Evolutionary conservation across 2,113 vertebrate species (phyloP).

Genomic region (Petaurus breviceps): DNA sequence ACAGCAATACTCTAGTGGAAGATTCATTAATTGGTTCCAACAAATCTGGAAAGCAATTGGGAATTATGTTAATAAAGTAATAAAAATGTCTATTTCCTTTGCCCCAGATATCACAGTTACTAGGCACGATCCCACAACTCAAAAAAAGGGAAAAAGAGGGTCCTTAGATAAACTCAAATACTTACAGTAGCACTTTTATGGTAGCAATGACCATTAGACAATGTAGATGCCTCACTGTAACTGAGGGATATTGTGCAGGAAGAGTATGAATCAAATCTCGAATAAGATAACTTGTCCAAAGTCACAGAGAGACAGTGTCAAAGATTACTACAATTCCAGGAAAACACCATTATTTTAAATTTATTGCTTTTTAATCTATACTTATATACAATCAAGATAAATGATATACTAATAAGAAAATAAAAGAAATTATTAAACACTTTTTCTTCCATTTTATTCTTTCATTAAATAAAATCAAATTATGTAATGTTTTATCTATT

Average conservation of each 20-base stretch:
- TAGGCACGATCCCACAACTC: neutral
- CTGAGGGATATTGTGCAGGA: neutral
- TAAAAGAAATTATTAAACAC: neutral
- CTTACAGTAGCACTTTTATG: neutral
- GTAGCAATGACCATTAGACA: neutral
- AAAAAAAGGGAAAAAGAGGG: neutral
- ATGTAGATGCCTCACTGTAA: neutral
- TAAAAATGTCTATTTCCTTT: neutral
- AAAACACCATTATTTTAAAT: neutral
- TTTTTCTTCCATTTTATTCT: neutral
- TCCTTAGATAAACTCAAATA: neutral
- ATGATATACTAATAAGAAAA: neutral
- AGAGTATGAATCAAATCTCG: neutral
- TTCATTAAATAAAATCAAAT: neutral
- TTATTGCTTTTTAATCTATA: neutral
- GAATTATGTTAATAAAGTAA: neutral
- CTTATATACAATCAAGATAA: neutral
- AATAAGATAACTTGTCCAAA: neutral
- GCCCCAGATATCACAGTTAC: neutral
- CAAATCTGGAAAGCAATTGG: neutral
- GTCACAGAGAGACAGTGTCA: neutral
- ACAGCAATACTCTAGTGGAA: neutral
- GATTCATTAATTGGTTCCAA: neutral
- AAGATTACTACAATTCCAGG: neutral
- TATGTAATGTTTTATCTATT: neutral